These are phyloP conservation scores for Ophonus ardosiacus DNA, from an alignment of 2,888 invertebrate genomes.

Conservation along the genomic window DNA sequence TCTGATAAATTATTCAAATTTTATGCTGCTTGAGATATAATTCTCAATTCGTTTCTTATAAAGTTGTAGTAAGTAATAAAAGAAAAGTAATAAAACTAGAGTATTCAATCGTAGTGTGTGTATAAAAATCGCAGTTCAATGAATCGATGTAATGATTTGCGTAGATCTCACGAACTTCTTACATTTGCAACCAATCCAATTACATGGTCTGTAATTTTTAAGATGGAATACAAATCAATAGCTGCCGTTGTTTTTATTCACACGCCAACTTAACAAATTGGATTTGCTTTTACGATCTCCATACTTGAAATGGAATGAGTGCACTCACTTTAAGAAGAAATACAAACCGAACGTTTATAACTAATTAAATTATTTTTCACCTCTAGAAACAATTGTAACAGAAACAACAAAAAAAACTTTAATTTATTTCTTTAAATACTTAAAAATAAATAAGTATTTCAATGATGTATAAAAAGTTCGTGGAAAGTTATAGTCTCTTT, in stretches of 20 bases:
- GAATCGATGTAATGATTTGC: neutral
- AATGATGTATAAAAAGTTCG: too few relatives aligned
- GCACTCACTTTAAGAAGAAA: neutral
- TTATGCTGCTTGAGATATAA: too few relatives aligned
- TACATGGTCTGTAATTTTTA: constrained; percentile 22
- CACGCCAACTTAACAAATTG: constrained; percentile 28
- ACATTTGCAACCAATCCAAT: neutral
- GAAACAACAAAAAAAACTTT: too few relatives aligned
- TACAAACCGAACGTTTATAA: neutral
- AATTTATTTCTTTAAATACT: too few relatives aligned
- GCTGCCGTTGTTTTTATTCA: constrained; percentile 21
- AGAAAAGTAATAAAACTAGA: too few relatives aligned
- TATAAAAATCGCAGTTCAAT: neutral
- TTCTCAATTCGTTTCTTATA: too few relatives aligned
- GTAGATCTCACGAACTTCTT: neutral
- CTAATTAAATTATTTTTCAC: constrained; percentile 17
- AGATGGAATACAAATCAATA: constrained; percentile 26
- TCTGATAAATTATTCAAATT: too few relatives aligned
- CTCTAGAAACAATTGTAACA: neutral
- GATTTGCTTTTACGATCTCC: constrained; percentile 31
- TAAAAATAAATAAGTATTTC: too few relatives aligned
- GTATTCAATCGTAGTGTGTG: neutral
- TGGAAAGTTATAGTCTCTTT: too few relatives aligned
- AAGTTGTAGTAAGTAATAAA: too few relatives aligned
- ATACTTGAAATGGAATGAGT: constrained; percentile 10